Evolutionary conservation across 2,113 vertebrate species (phyloP), one percentile per base, ranked within the genome.

Genomic region (Periophthalmodon schlosseri): DNA sequence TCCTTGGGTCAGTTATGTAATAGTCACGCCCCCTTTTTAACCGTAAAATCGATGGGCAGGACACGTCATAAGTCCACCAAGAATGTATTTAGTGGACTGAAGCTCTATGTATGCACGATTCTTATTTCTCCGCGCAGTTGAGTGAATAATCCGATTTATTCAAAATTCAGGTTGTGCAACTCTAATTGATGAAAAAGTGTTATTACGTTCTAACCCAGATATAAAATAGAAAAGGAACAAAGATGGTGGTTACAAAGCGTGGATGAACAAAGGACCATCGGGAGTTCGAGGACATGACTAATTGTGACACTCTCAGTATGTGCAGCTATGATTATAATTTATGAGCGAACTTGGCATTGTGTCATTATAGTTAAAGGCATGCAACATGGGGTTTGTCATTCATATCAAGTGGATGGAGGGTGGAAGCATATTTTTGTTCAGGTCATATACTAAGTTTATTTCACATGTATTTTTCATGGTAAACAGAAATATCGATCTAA

Each of bases 241-340:
- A 44, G 63, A 39, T 18, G 44, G 7, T 36, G 9, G 20, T 16
- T 20, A 21, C 18, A 36, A 63, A 21, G 11, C 23, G 15, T 33
- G 11, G 20, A 66, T 11, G 36, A 36, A 44, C 64, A 66, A 63
- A 66, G 36, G 68, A 18, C 24, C 52, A 65, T 16, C 18, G n/a
- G 47, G 7, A 66, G 28, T 28, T 28, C 28, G 28, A 28, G 28
- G 28, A 28, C 44, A 66, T 69, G 60, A 68, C 68, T 68, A 79
- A 75, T n/a, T 68, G 65, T 58, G 57, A 56, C 2, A 47, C 36
- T 76, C 58, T 74, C 70, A 24, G 61, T 66, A 24, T 64, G 5
- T 46, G 39, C 34, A 70, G 46, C 49, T 67, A 44, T 10, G 39
- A 23, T 3, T 28, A 11, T 13, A 28, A 14, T 12, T 60, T 21